Conservation (phyloP, 2,797 vertebrate species). For the Diglossa cyanea region DNA sequence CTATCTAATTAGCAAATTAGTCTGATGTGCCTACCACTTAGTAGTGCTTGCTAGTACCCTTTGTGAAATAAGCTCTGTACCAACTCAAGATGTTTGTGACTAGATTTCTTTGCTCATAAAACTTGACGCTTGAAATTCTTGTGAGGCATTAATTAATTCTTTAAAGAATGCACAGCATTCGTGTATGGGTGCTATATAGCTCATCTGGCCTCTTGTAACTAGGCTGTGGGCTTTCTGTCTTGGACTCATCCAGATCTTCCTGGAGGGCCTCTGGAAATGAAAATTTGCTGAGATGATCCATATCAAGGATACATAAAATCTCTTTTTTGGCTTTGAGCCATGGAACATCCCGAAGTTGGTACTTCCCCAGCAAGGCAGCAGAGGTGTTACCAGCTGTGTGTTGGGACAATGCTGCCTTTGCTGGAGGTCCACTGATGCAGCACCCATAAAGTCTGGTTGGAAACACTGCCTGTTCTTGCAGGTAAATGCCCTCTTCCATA, state of each 20-base stretch:
- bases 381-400: neutral
- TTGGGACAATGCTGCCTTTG: neutral
- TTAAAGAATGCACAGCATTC: neutral
- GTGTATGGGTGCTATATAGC: neutral
- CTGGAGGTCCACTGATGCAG: neutral
- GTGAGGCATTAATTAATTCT: neutral
- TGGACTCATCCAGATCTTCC: neutral
- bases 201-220: neutral
- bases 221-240: neutral
- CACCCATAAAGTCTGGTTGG: neutral
- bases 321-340: neutral
- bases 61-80: neutral
- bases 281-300: neutral
- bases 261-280: neutral
- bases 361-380: neutral
- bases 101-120: neutral
- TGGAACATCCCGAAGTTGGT: neutral
- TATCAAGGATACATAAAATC: neutral
- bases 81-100: neutral
- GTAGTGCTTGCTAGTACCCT: neutral
- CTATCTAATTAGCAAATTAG: neutral
- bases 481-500: neutral
- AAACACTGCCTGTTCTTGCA: neutral
- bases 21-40: neutral
- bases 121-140: neutral